Evolutionary conservation across 2,888 invertebrate species (phyloP), one percentile per base, ranked within the genome.

Genomic region (Clepsis dumicolana): DNA sequence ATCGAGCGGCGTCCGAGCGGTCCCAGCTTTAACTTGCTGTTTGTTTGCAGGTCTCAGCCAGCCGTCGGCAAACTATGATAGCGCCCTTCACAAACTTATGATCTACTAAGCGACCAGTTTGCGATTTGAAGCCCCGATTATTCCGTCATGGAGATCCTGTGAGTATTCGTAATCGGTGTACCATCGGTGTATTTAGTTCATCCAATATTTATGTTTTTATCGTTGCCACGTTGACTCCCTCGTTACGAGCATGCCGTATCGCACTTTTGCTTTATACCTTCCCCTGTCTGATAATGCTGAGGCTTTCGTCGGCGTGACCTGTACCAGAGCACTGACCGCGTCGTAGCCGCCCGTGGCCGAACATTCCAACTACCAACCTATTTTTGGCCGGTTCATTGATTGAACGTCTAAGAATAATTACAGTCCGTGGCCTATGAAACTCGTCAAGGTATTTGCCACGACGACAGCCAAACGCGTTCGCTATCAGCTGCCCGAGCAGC

Each of bases 291-390:
- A 88, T 89, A 90, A 93, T 93, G 94, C 91, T 90, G 94, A 94
- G 94, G 94, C 94, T 94, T 94, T 94, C 94, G 93, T 94, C 94
- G 94, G 89, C 93, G 93, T 90, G 89, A 91, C 88, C 85, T 85
- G 80, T 86, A 86, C 85, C 84, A 87, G 87, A 87, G 88, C 90
- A 92, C 90, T 90, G 93, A 89, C 88, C 91, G 91, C 91, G 91
- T 89, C 87, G 87, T 85, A 85, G 88, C 85, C 88, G 88, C 87
- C 86, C 80, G 87, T 88, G 85, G 84, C 84, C 88, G 87, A 84
- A 85, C 87, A 85, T 87, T 91, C 89, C 85, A 84, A 83, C 89
- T 89, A 90, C 89, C 87, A 88, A 92, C 89, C 89, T 90, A 89
- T 92, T 91, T 92, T 87, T 84, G 65, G 18, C 64, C 63, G 69